Evolutionary conservation across 2,888 invertebrate genomes (phyloP), one percentile per base, ranked within the genome.

Genomic region (Ormyrus thymus): DNA sequence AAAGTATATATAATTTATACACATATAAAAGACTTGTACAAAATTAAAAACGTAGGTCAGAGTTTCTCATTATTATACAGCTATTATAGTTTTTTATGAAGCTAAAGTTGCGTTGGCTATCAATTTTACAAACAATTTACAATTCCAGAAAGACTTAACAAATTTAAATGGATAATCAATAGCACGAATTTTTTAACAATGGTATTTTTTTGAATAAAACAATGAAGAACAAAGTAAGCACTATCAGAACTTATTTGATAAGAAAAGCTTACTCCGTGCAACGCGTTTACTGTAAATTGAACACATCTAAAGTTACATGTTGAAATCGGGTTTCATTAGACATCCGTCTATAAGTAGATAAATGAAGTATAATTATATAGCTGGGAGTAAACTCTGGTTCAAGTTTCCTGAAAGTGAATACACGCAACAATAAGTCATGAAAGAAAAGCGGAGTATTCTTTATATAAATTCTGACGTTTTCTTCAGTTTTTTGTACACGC

Each of bases 51-150:
- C 11, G 48, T 74, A 74, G 73, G 15, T 69, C 69, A 72, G 56
- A 58, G 48, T 62, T 71, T 79, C 43, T 68, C n/a, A 79, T 8
- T 68, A 72, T 13, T 64, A 72, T 61, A 66, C 51, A 69, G 59
- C 43, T 29, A 50, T 62, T 70, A 74, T 64, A 68, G 59, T 73
- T 77, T 74, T 80, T 65, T 80, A 80, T 66, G 7, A 50, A 77
- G 64, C 73, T 64, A 61, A 65, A 70, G 48, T 61, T 71, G 15
- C 9, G 53, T 66, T 64, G 13, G 58, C 73, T 68, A 43, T 69
- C 48, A 11, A 71, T 68, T 66, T 51, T 9, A 62, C n/a, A 56
- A 64, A 58, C 62, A 68, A 66, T 72, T 58, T 56, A 72, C 55
- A 66, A 58, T 62, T 68, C 13, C 58, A 66, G 58, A 73, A 66